A percentile compares a stretch with the other conserved stretches of the same genome.
These are phyloP conservation scores for Dasypus novemcinctus DNA, from an alignment of 2,113 vertebrate genomes.

Conservation along the genomic window DNA sequence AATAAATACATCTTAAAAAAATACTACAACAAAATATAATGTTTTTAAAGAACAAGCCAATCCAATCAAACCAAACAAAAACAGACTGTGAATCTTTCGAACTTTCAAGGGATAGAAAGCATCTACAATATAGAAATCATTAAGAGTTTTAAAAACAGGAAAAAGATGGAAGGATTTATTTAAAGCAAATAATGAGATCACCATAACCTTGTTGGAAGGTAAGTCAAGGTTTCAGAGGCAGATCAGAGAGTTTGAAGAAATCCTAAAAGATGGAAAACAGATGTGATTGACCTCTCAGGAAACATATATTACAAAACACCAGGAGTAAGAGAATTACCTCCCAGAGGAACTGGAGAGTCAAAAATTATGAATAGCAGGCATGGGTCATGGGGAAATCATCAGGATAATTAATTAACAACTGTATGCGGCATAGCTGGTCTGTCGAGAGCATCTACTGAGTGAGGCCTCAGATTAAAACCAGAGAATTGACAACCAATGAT, in stretches of 20 bases:
- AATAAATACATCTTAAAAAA: too few relatives aligned
- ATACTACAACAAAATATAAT: too few relatives aligned
- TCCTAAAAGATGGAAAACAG: background rate
- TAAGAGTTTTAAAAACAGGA: too few relatives aligned
- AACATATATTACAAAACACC: rapidly evolving
- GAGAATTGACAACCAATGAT: background rate
- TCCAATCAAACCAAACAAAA: too few relatives aligned
- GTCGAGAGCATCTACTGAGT: background rate
- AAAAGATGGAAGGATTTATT: rapidly evolving
- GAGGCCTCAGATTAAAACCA: background rate
- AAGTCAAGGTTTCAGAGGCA: background rate
- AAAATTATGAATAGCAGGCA: rapidly evolving
- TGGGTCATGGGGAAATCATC: rapidly evolving
- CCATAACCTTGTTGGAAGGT: too few relatives aligned
- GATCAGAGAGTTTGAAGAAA: background rate
- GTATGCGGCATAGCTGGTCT: rapidly evolving
- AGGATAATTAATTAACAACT: rapidly evolving
- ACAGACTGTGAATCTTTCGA: rapidly evolving
- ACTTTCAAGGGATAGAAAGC: background rate
- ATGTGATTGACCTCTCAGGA: background rate
- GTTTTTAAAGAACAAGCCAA: too few relatives aligned
- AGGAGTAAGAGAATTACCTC: background rate
- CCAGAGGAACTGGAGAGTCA: background rate
- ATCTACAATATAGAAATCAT: rapidly evolving
- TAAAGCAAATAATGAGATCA: background rate